Evolutionary conservation across 1,140 invertebrate species (phyloP).

Genomic region (Sitophilus oryzae): DNA sequence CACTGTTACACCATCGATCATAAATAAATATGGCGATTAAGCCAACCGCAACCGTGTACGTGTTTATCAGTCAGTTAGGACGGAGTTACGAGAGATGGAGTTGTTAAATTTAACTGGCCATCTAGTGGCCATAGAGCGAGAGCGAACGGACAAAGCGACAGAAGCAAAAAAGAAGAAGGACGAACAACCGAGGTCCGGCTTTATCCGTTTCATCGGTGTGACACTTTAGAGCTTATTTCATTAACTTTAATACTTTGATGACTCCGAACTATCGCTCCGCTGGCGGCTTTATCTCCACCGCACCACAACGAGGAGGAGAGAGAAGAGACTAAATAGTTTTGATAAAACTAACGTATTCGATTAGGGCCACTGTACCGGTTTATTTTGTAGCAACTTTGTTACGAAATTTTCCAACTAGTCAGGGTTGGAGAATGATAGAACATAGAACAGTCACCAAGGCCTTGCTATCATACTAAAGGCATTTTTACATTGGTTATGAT

Average conservation of each 20-base stretch:
- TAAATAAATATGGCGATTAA: too few relatives aligned
- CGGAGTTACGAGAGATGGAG: constrained; percentile 3
- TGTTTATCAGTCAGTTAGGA: background rate
- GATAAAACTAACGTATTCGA: too few relatives aligned
- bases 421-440: too few relatives aligned
- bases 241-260: constrained; percentile 14
- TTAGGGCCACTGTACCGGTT: too few relatives aligned
- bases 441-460: too few relatives aligned
- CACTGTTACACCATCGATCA: too few relatives aligned
- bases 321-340: too few relatives aligned
- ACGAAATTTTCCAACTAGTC: too few relatives aligned
- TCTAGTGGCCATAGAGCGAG: background rate
- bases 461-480: too few relatives aligned
- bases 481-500: too few relatives aligned
- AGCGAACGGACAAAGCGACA: background rate
- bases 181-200: constrained; percentile 1
- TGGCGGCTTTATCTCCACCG: background rate
- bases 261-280: constrained; percentile 5
- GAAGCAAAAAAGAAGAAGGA: constrained; percentile 4
- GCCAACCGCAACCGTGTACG: background rate
- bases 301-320: background rate
- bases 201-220: constrained; percentile 12
- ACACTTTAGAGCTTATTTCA: constrained; percentile 13
- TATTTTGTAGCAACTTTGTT: too few relatives aligned
- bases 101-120: constrained; percentile 7